These are phyloP conservation scores for Ylistrum balloti DNA, from an alignment of 1,140 invertebrate genomes.

Conservation along the genomic window DNA sequence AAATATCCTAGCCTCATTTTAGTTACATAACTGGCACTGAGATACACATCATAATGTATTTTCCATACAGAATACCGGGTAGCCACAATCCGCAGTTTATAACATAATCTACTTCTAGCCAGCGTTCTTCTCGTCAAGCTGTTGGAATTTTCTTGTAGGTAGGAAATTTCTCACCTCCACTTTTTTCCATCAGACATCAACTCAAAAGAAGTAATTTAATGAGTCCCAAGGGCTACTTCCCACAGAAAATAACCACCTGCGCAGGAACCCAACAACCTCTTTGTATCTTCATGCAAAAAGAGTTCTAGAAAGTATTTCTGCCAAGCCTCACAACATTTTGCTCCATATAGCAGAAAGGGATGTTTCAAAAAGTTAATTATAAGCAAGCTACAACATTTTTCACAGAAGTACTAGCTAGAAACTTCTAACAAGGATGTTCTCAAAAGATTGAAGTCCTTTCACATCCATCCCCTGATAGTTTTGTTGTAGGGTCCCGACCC, in stretches of 20 bases:
- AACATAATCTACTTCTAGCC: too few relatives aligned
- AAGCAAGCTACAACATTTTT: neutral
- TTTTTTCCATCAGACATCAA: neutral
- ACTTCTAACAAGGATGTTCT: neutral
- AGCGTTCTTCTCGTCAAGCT: too few relatives aligned
- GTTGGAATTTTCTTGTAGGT: neutral
- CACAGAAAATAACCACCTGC: neutral
- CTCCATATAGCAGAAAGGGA: neutral
- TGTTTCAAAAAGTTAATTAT: neutral
- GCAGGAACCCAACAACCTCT: neutral
- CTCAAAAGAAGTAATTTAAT: constrained; percentile 2
- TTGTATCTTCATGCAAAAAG: constrained; percentile 6
- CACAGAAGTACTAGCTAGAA: neutral
- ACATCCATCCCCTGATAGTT: too few relatives aligned
- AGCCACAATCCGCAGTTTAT: neutral
- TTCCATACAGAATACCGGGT: too few relatives aligned
- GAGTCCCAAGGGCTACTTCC: neutral
- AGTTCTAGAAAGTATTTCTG: neutral
- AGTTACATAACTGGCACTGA: too few relatives aligned
- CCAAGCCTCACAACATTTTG: too few relatives aligned
- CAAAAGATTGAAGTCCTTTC: neutral
- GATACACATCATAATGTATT: too few relatives aligned
- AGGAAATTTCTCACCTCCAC: neutral
- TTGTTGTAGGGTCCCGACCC: neutral
- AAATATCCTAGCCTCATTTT: too few relatives aligned